Conservation (phyloP, 2,797 vertebrate genomes). For the Nyctalus aviator region DNA sequence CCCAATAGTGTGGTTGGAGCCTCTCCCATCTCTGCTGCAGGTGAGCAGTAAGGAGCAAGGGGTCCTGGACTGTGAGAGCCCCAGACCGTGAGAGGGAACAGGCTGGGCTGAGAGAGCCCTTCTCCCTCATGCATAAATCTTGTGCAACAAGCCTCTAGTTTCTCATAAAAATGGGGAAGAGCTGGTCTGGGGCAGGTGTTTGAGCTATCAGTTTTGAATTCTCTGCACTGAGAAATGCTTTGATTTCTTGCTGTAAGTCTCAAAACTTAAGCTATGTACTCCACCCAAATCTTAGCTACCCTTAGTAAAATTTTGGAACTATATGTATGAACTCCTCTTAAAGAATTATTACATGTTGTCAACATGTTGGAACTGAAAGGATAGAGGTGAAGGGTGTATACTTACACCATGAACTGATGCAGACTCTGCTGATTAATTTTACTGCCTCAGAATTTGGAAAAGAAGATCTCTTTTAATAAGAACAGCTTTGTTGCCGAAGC, state of each 20-base stretch:
- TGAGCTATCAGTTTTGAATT: background rate
- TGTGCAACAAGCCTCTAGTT: background rate
- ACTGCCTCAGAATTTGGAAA: slow-evolving; percentile 36
- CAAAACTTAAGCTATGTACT: background rate
- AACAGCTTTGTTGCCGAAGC: background rate
- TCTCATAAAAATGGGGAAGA: background rate
- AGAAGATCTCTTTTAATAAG: slow-evolving; percentile 1
- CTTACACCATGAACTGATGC: background rate
- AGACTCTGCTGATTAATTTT: slow-evolving; percentile 4
- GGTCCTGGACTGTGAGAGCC: too few species aligned
- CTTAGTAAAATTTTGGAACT: background rate
- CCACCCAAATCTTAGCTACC: background rate
- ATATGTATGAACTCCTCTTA: background rate
- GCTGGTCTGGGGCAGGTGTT: background rate
- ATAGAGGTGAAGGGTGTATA: background rate
- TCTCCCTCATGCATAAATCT: too few species aligned
- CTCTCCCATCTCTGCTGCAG: too few species aligned
- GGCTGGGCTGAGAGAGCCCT: too few species aligned
- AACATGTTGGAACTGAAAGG: background rate
- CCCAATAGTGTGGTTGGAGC: too few species aligned
- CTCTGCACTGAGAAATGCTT: background rate
- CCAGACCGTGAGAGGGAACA: too few species aligned
- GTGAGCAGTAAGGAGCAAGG: too few species aligned
- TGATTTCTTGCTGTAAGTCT: background rate
- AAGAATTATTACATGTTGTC: background rate